phyloP scores from a whole-genome alignment of 2,888 invertebrate genomes.

The Synanthedon andrenaeformis region DNA sequence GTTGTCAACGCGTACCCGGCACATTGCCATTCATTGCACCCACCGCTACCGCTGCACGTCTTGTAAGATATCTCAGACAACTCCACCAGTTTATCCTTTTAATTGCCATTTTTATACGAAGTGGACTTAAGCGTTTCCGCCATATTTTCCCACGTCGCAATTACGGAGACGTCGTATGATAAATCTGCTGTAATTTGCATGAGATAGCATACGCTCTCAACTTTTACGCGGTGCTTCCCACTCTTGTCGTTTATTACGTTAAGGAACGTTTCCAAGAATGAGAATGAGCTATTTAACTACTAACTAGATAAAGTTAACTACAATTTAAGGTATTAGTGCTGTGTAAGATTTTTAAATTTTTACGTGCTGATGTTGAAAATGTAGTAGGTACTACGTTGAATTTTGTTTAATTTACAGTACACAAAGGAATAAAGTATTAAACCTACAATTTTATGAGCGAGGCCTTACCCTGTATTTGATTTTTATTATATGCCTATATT shows the following conservation, averaged over 20 bases:
- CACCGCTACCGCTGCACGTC: constrained; percentile 15
- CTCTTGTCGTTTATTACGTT: constrained; percentile 68
- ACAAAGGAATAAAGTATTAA: too few relatives aligned
- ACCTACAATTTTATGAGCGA: too few relatives aligned
- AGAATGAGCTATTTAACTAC: constrained; percentile 66
- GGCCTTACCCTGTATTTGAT: too few relatives aligned
- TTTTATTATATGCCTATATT: too few relatives aligned
- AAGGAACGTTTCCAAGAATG: constrained; percentile 65
- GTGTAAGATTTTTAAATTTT: constrained; percentile 20
- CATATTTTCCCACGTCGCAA: constrained; percentile 70
- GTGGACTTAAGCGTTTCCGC: constrained; percentile 59
- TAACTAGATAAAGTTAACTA: constrained; percentile 51
- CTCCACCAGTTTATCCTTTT: constrained; percentile 67
- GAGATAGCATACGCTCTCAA: constrained; percentile 71
- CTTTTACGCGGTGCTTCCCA: constrained; percentile 66
- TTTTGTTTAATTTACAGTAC: too few relatives aligned
- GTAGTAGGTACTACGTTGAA: background rate
- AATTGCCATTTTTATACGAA: constrained; percentile 68
- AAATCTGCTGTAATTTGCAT: constrained; percentile 71
- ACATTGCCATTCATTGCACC: constrained; percentile 9
- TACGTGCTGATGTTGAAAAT: constrained; percentile 1
- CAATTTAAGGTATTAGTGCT: constrained; percentile 31
- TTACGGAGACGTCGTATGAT: constrained; percentile 70
- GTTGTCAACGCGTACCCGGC: constrained; percentile 37
- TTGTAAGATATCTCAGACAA: constrained; percentile 53